Conservation (phyloP, 2,797 vertebrate species). For the Sparus aurata region DNA sequence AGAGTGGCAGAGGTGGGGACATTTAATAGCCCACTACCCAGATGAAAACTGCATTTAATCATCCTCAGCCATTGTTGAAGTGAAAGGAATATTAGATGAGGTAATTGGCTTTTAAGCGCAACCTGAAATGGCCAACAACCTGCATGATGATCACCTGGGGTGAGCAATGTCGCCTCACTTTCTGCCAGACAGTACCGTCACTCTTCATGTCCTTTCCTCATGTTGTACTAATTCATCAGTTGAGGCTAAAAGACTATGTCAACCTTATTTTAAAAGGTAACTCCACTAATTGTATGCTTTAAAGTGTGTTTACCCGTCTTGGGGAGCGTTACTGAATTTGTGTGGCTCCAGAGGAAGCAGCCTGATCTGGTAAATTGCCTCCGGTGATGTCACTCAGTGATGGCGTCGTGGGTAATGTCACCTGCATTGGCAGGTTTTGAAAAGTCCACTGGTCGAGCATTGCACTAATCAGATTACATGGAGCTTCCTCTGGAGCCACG, state of each 20-base stretch:
- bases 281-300: too few relatives aligned
- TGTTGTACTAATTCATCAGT: conserved; percentile 14
- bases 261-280: too few relatives aligned
- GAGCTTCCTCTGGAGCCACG: too few relatives aligned
- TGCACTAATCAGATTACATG: too few relatives aligned
- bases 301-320: too few relatives aligned
- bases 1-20: conserved; percentile 49
- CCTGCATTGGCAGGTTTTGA: too few relatives aligned
- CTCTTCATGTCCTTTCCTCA: not conserved
- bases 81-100: conserved; percentile 52
- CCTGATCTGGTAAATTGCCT: too few relatives aligned
- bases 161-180: conserved; percentile 31
- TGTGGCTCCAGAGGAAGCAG: too few relatives aligned
- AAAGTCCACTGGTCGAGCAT: too few relatives aligned
- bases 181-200: conserved; percentile 10
- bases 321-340: too few relatives aligned
- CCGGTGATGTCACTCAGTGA: too few relatives aligned
- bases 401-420: too few relatives aligned
- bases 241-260: conserved; percentile 7
- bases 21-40: conserved; percentile 56
- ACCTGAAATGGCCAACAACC: conserved; percentile 43
- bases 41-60: conserved; percentile 68
- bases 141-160: conserved; percentile 18
- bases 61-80: conserved; percentile 39
- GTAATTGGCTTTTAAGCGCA: conserved; percentile 66